Evolutionary conservation across 2,113 vertebrate species (phyloP).

Genomic region (Heloderma charlesbogerti): DNA sequence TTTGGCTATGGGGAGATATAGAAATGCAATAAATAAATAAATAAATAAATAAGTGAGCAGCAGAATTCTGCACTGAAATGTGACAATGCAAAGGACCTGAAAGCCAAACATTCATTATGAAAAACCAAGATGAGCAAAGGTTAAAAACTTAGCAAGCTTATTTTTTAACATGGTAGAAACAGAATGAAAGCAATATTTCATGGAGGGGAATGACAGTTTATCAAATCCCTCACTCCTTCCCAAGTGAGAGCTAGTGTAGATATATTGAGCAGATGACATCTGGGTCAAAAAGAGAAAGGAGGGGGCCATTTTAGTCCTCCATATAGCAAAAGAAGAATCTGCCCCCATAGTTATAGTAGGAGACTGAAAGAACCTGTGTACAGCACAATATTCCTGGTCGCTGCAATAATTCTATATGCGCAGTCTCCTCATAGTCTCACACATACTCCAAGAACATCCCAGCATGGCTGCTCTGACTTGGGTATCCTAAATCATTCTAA

Average conservation of each 20-base stretch:
- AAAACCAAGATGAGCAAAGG: background rate
- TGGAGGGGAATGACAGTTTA: background rate
- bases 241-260: background rate
- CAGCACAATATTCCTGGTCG: conserved; percentile 46
- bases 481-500: conserved; percentile 74
- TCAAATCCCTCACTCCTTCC: background rate
- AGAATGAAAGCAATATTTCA: background rate
- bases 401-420: conserved; percentile 24
- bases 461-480: conserved; percentile 59
- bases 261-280: background rate
- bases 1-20: no score
- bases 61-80: background rate
- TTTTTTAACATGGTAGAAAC: background rate
- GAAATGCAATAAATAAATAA: no score
- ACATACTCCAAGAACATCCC: conserved; percentile 64
- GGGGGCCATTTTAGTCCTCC: background rate
- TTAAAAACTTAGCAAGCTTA: no score
- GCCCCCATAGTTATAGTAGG: conserved; percentile 14
- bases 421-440: conserved; percentile 71
- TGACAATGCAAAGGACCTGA: background rate
- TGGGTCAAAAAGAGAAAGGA: background rate
- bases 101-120: background rate
- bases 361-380: conserved; percentile 37
- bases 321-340: conserved; percentile 14
- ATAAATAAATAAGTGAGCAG: background rate